Base-by-base conservation (phyloP, 1,140 invertebrate species). In the Drosophila miranda region DNA sequence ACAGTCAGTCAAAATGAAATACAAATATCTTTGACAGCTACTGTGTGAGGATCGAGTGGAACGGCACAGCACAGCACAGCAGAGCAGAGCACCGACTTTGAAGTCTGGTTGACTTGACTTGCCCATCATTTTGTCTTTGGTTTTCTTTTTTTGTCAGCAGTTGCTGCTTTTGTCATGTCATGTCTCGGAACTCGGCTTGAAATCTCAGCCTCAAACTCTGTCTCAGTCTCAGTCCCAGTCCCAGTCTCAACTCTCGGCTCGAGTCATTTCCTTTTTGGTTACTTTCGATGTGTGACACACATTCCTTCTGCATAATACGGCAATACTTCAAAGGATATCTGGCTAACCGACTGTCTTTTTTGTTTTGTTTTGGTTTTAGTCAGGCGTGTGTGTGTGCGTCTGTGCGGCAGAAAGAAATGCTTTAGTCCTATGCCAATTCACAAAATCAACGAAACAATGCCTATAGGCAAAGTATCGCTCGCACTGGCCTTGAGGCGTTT, bases 11-110 rank as follows among this genome's bases (percentile, higher is more conserved):
- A 74, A 74, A 74, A 86, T 78, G 63, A 78, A 86, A 86, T 86
- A 86, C 82, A 86, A 87, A 86, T 86, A 88, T 86, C 78, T 86
- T 86, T 86, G 82, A 86, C 82, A 86, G 82, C 83, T 82, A 61
- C 83, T 81, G 78, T 75, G 48, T 43, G 60, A 38, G 62, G 75
- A 59, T 52, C 56, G 44, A 60, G 34, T 13, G 41, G 55, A 30
- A 3, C 41, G 52, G 52, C 34, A 66, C 8, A 38, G 13, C 23
- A 44, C 19, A 58, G 66, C 48, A 46, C 61, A 56, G 48, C 72
- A 60, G 44, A 63, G 52, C 50, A 75, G 44, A 63, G 52, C 50
- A 75, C 72, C 72, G 83, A 88, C 82, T 86, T 88, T 86, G 82
- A 86, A 82, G 83, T 88, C 82, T 60, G 73, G 34, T 48, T 60